Conservation (phyloP, 2,113 vertebrate species). For the Coptodon bakossiorum region DNA sequence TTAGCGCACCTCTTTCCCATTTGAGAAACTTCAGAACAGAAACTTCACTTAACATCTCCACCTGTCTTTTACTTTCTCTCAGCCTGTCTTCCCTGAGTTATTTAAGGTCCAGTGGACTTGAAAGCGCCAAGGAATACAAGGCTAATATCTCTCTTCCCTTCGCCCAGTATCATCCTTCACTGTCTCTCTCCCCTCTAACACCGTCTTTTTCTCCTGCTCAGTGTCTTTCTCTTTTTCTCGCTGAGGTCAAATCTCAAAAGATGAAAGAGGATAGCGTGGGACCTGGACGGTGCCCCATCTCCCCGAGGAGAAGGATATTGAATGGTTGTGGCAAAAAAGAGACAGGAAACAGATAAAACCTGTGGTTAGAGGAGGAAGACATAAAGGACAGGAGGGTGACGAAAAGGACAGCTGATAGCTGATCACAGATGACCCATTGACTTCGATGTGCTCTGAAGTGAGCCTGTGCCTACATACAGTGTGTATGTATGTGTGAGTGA, state of each 20-base stretch:
- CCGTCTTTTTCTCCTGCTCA: not conserved
- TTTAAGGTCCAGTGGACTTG: constrained; percentile 16
- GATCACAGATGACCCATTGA: constrained; percentile 35
- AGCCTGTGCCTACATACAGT: not conserved
- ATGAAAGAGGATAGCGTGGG: constrained; percentile 13
- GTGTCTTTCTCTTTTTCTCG: not conserved
- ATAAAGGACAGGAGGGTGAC: constrained; percentile 36
- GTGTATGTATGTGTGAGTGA: not conserved
- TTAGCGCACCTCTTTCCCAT: not conserved
- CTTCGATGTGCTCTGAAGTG: not conserved
- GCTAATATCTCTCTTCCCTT: constrained; percentile 10
- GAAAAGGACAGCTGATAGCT: constrained; percentile 26
- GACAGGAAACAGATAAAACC: constrained; percentile 55
- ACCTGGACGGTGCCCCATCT: not conserved
- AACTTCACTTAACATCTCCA: constrained; percentile 6
- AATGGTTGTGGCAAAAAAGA: constrained; percentile 30
- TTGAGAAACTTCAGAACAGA: not conserved
- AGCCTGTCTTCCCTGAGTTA: not conserved
- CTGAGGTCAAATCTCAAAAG: constrained; percentile 18
- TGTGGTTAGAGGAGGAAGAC: not conserved
- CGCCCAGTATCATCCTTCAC: constrained; percentile 1
- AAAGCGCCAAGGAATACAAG: not conserved
- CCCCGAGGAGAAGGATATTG: constrained; percentile 39
- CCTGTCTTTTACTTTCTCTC: not conserved
- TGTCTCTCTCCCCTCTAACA: not conserved